Evolutionary conservation across 2,888 invertebrate genomes (phyloP), one percentile per base, ranked within the genome.

Genomic region (Plagiodera versicolora): DNA sequence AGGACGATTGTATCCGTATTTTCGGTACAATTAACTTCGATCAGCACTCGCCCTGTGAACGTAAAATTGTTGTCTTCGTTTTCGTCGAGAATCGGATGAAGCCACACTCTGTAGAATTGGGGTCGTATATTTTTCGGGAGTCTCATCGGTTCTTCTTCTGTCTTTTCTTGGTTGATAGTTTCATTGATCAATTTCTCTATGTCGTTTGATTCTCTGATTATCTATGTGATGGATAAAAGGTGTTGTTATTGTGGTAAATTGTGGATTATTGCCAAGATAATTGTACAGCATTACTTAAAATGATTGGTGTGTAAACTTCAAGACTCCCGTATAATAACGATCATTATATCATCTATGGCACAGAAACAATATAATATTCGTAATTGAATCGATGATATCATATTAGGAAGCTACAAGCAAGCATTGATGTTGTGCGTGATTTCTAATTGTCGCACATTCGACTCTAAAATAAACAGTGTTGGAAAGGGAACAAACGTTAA

Each of bases 21-120:
- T 61, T 72, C 60, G 24, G 67, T 68, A 58, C 76, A 75, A 44
- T 74, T 70, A n/a, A 80, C 66, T 20, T 71, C 57, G 17, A 79
- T 79, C 28, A 72, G 67, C 0, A 78, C 77, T 58, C 70, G 68
- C 4, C 78, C 79, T 5, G 72, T 73, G 63, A 79, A 79, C 1
- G 77, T 78, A 53, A 78, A 78, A 67, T 77, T 78, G 24, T 74
- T 69, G 3, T 66, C 61, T 4, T 59, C 57, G 5, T 66, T 61
- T 64, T 78, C 77, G 58, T 79, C 75, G 53, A 79, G 61, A 56
- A 75, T 69, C 6, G 80, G 79, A 63, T 76, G 73, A 4, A 80
- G 71, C 67, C 70, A 72, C 8, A 80, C 55, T 32, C 72, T 70
- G 62, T 80, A 80, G 61, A 75, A 70, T 1, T 72, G 49, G 0